Evolutionary conservation across 2,888 invertebrate species (phyloP), one percentile per base, ranked within the genome.

Genomic region (Spilosoma lubricipeda): DNA sequence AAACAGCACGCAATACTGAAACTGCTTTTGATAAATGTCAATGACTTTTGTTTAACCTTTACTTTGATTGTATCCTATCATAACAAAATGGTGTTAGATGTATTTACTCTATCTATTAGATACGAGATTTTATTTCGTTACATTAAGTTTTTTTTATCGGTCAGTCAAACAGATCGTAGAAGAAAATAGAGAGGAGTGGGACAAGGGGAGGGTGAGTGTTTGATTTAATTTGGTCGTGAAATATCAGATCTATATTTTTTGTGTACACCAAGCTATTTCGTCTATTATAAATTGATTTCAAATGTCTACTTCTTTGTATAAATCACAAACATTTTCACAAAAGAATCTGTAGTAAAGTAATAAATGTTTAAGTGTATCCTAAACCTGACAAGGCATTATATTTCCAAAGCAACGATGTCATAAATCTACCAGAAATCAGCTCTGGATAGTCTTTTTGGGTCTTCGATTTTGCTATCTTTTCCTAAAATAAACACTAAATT

Each of bases 1-100:
- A 39, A 48, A 13, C n/a, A 63, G 69, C 83, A 83, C 83, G 85
- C 83, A 75, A 78, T n/a, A 27, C 66, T 67, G 39, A 73, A 70
- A 66, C 42, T 36, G 63, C 18, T 39, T 68, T 64, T 64, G 68
- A 48, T 23, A 68, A 48, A 68, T 68, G 48, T 71, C 52, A 66
- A 63, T 63, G 45, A 67, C 59, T n/a, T 59, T 42, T 18, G n/a
- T 27, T 36, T 1, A 5, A 63, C 30, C 63, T 63, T 63, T 2
- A 30, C 7, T 30, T 63, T 30, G 63, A 63, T 63, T 63, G 27
- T 30, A 63, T 18, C 15, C 27, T 27, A 23, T 59, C 59, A 59
- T 59, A 67, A 65, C n/a, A 66, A 9, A 13, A 66, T 11, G 23
- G 23, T 65, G 18, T 15, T 65, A 23, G 65, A 20, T 15, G 18